These are phyloP conservation scores for Lacerta agilis DNA, from an alignment of 2,797 vertebrate genomes.

Conservation along the genomic window DNA sequence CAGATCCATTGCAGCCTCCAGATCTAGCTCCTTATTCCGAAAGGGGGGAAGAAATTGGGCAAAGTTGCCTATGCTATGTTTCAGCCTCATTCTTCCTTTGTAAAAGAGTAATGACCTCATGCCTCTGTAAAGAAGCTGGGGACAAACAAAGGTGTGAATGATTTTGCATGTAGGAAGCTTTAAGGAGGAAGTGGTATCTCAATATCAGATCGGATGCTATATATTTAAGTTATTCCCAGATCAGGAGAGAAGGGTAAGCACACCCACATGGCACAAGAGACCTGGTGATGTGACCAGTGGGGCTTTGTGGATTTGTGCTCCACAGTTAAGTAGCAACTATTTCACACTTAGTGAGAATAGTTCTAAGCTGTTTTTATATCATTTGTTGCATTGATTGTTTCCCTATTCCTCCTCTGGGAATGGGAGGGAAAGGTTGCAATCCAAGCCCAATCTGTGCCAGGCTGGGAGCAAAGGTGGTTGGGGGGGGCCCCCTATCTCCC, in stretches of 20 bases:
- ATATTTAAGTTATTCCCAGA: not conserved
- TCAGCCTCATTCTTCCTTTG: not conserved
- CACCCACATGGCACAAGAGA: not conserved
- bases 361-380: no score
- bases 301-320: not conserved
- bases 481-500: no score
- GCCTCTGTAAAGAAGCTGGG: not conserved
- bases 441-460: no score
- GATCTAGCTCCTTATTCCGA: not conserved
- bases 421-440: no score
- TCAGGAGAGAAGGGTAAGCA: not conserved
- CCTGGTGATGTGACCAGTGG: not conserved
- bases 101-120: not conserved
- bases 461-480: no score
- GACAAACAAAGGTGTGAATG: not conserved
- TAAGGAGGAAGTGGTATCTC: not conserved
- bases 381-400: not conserved
- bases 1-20: no score
- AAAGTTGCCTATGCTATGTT: not conserved
- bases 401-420: not conserved
- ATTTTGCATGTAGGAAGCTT: no score
- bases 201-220: not conserved
- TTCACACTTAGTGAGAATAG: not conserved
- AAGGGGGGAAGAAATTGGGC: not conserved
- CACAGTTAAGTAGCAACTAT: not conserved